Base-by-base conservation (phyloP, 2,888 invertebrate species). In the Dicranocentrus wangi region DNA sequence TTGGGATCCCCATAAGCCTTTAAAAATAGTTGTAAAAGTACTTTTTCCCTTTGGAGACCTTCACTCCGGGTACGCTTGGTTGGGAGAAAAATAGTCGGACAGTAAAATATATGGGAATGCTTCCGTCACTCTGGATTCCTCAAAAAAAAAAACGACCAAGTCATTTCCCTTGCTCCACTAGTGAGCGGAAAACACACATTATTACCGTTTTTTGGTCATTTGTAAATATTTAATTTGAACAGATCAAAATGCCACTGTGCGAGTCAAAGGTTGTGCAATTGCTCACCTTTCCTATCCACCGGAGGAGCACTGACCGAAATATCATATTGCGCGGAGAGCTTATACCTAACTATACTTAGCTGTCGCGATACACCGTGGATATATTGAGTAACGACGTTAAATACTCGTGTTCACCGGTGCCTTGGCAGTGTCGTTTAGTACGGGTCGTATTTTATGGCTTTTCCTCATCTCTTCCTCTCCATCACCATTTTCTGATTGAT, bases 191-290 rank as follows among this genome's bases (percentile, higher is more conserved):
- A 32, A 32, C 32, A 32, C 10, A 32, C 32, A 10, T 3, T 32
- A 32, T 10, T 32, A 10, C 5, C 5, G 47, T 10, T 10, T 39
- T 42, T 55, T 55, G 55, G 47, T 51, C 71, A 72, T 51, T 61
- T 32, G 47, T 72, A 72, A 72, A 72, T 72, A 72, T 72, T 72
- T 72, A 72, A 72, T 72, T 72, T 61, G 61, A 47, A 47, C 47
- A 28, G 61, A 72, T 72, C 47, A 61, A 72, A 61, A 72, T 53
- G 32, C 39, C 53, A 32, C 68, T 27, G 28, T 25, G 25, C 23
- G n/a, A 25, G 8, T 17, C 19, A 39, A 32, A 32, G 32, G 3
- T 10, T 32, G 32, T 32, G 32, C 10, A 32, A 32, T 32, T 32
- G 32, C 32, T 32, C 10, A 32, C 32, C 32, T n/a, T n/a, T n/a